phyloP scores from a whole-genome alignment of 2,888 invertebrate genomes.

The Polylopha cassiicola region DNA sequence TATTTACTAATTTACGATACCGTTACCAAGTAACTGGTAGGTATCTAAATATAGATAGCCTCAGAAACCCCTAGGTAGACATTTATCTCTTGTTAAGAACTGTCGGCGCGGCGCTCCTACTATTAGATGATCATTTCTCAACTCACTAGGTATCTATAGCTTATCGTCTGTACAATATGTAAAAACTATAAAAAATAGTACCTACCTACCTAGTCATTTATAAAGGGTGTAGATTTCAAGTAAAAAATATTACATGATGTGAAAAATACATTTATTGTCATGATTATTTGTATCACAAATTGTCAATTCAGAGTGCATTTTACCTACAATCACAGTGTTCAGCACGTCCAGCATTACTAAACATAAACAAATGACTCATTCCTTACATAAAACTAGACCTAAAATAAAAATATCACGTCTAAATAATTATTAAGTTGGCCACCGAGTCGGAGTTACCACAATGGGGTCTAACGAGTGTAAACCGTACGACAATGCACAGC shows the following conservation, averaged over 20 bases:
- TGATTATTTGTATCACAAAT: constrained; percentile 38
- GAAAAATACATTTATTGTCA: constrained; percentile 41
- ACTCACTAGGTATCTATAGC: not conserved
- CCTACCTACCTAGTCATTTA: too few relatives aligned
- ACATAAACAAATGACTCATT: constrained; percentile 1
- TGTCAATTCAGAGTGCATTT: constrained; percentile 32
- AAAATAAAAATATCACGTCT: constrained; percentile 54
- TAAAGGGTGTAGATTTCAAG: too few relatives aligned
- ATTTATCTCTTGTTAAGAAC: constrained; percentile 2
- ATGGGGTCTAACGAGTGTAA: constrained; percentile 45
- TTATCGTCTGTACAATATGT: too few relatives aligned
- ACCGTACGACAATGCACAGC: constrained; percentile 48
- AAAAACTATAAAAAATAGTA: too few relatives aligned
- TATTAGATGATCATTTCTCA: too few relatives aligned
- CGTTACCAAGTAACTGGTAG: too few relatives aligned
- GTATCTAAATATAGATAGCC: constrained; percentile 1
- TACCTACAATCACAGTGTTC: constrained; percentile 50
- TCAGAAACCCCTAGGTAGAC: constrained; percentile 1
- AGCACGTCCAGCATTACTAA: constrained; percentile 38
- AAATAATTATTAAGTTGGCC: constrained; percentile 54
- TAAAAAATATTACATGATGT: constrained; percentile 16
- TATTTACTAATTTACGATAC: too few relatives aligned
- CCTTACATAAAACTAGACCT: constrained; percentile 25
- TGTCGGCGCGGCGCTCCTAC: not conserved
- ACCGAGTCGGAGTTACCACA: constrained; percentile 36